These are phyloP conservation scores for Poeciliopsis presidionis DNA, from an alignment of 2,797 vertebrate species.

Conservation along the genomic window DNA sequence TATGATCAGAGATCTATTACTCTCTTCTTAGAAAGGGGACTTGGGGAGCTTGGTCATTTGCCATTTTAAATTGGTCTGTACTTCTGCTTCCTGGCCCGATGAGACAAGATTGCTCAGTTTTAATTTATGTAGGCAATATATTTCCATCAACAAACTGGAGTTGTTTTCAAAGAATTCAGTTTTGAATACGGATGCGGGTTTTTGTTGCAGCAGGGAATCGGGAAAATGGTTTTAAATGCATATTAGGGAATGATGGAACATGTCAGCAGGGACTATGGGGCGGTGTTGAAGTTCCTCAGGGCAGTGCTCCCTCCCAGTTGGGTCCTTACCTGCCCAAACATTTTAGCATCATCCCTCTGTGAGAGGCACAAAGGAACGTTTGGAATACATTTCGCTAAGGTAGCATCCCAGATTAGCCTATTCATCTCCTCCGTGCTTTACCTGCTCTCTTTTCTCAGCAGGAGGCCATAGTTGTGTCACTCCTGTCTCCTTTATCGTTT, in stretches of 20 bases:
- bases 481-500: conserved; percentile 55
- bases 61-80: conserved; percentile 69
- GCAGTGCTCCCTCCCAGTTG: conserved; percentile 53
- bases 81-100: conserved; percentile 55
- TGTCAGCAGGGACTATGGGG: conserved; percentile 45
- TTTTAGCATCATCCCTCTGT: conserved; percentile 67
- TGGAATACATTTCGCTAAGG: conserved; percentile 69
- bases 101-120: conserved; percentile 67
- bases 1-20: conserved; percentile 75
- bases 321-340: conserved; percentile 71
- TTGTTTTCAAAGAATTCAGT: conserved; percentile 34
- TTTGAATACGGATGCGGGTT: conserved; percentile 65
- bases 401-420: conserved; percentile 74
- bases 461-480: conserved; percentile 65
- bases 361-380: conserved; percentile 37
- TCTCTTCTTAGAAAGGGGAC: conserved; percentile 60
- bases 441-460: conserved; percentile 66
- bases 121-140: conserved; percentile 51
- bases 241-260: conserved; percentile 26
- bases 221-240: conserved; percentile 43
- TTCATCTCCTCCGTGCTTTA: conserved; percentile 68
- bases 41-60: conserved; percentile 64
- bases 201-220: conserved; percentile 30
- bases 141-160: conserved; percentile 54
- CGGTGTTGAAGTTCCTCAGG: conserved; percentile 60